Base-by-base conservation (phyloP, 2,797 vertebrate species). In the Euphonia xanthogaster region DNA sequence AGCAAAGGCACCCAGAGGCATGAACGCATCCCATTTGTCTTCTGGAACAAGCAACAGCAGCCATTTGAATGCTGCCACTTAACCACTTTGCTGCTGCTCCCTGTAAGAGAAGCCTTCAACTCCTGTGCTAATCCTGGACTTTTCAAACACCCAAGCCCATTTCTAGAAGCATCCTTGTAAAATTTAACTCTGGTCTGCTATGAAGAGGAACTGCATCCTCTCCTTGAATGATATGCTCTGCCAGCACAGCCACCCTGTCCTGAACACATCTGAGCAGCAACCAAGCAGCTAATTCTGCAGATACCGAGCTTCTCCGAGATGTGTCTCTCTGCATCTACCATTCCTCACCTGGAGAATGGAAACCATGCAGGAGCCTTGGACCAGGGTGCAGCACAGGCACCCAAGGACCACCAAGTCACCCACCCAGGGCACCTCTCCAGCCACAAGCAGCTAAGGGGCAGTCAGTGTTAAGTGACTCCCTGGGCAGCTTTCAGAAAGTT, bases 11-110 rank as follows among this genome's bases (percentile, higher is more conserved):
- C 75, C 84, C 55, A 75, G 68, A 65, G 92, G 81, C 92, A 87
- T 33, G 75, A 88, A 88, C 1, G 8, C 87, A 80, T 93, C 87
- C 92, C 92, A 79, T 91, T 83, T 88, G 76, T 95, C 82, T 90
- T 47, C 17, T 8, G 31, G 35, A 84, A 73, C 14, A 1, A 2
- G 18, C 9, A 82, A 55, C 42, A 62, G 76, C 45, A 75, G 60
- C 80, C 48, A 48, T 11, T 51, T 65, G 24, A 83, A 54, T 7
- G 25, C 47, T 5, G 35, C 53, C 37, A 25, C 30, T 89, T 72
- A 93, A 90, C 87, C 65, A 31, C 55, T 89, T 66, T 7, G 2
- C 62, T 63, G 55, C 82, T 57, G 55, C 55, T 90, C 35, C 6
- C 14, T 7, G 0, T 4, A 7, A 51, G 20, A 70, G 17, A 37